These are phyloP conservation scores for Melanotaenia duboulayi DNA, from an alignment of 2,113 vertebrate genomes.

Conservation along the genomic window DNA sequence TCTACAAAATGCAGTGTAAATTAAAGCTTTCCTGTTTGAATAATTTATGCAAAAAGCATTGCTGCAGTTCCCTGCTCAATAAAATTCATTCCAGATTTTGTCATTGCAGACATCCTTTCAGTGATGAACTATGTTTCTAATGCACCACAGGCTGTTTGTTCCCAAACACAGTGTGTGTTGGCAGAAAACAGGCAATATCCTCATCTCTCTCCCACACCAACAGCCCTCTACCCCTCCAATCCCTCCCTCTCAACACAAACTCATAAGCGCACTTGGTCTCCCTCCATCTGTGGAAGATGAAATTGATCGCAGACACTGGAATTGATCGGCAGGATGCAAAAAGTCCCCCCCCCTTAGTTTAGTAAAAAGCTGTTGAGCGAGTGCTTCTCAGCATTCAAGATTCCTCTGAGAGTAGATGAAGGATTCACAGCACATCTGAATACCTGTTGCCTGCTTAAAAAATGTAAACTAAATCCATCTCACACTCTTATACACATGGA, in stretches of 20 bases:
- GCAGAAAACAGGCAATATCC: conserved; percentile 41
- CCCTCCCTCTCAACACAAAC: conserved; percentile 13
- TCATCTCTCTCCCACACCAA: conserved; percentile 4
- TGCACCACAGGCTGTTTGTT: conserved; percentile 38
- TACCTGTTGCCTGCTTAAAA: conserved; percentile 21
- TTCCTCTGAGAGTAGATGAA: conserved; percentile 17
- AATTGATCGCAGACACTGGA: conserved; percentile 48
- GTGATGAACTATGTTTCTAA: conserved; percentile 17
- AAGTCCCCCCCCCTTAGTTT: conserved; percentile 15
- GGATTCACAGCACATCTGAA: background rate
- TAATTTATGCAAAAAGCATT: conserved; percentile 16
- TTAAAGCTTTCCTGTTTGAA: conserved; percentile 14
- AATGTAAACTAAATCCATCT: conserved; percentile 20
- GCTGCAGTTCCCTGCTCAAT: background rate
- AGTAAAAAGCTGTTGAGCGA: conserved; percentile 46
- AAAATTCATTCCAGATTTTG: conserved; percentile 13
- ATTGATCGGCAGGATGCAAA: conserved; percentile 55
- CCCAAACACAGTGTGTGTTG: conserved; percentile 27
- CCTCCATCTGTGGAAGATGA: conserved; percentile 38
- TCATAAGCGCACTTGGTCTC: conserved; percentile 34
- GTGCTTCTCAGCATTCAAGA: conserved; percentile 27
- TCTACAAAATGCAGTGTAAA: background rate
- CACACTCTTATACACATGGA: conserved; percentile 6
- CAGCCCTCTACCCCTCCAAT: background rate
- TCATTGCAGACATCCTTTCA: conserved; percentile 13